A percentile compares a stretch with the other conserved stretches of the same genome.
phyloP scores from a whole-genome alignment of 2,797 vertebrate species.

The Coluber constrictor region DNA sequence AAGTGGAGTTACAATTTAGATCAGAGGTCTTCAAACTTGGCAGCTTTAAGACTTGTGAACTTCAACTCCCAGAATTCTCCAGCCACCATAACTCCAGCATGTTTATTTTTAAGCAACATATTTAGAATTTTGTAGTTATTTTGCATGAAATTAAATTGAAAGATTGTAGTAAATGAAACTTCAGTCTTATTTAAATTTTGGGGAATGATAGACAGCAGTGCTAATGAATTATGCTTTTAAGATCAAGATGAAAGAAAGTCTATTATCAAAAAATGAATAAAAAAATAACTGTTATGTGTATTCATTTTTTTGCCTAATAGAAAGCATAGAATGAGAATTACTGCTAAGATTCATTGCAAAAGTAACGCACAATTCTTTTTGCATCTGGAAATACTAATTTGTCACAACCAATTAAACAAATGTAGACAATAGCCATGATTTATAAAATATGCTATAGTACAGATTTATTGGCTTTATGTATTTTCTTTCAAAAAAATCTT shows the following conservation, averaged over 20 bases:
- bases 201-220: not conserved
- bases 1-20: not conserved
- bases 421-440: constrained; percentile 29
- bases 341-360: constrained; percentile 46
- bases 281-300: not conserved
- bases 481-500: constrained; percentile 5
- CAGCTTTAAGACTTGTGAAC: no score
- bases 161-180: not conserved
- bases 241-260: not conserved
- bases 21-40: no score
- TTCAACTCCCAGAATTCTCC: no score
- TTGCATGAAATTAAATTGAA: not conserved
- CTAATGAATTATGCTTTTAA: not conserved
- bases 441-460: not conserved
- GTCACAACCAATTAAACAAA: not conserved
- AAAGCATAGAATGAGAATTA: constrained; percentile 14
- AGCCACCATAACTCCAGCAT: no score
- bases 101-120: not conserved
- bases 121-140: not conserved
- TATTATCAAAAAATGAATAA: not conserved
- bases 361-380: not conserved
- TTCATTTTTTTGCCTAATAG: not conserved
- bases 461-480: not conserved
- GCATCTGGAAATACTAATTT: constrained; percentile 34
- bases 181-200: not conserved